A percentile compares a stretch with the other conserved stretches of the same genome.
phyloP scores from a whole-genome alignment of 2,888 invertebrate species.

The Tenodera sinensis region DNA sequence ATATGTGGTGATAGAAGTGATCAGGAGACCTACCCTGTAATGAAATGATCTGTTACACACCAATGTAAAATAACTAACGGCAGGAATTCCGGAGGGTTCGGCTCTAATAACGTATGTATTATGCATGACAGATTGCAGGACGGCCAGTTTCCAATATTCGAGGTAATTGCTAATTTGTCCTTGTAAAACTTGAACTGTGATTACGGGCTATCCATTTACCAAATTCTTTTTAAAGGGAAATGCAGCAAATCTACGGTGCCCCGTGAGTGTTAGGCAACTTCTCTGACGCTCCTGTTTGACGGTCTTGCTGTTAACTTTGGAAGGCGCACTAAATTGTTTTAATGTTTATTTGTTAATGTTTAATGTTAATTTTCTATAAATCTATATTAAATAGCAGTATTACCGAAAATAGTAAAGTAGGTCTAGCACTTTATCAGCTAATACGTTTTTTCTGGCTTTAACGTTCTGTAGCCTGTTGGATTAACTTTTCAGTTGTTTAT shows the following conservation, averaged over 20 bases:
- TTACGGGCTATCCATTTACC: background rate
- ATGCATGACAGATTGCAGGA: background rate
- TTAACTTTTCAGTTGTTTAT: too few species aligned
- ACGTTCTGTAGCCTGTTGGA: too few species aligned
- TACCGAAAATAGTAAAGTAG: too few species aligned
- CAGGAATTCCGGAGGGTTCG: background rate
- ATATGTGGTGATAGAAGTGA: background rate
- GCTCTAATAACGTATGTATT: background rate
- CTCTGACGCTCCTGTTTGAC: background rate
- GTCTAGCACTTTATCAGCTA: too few species aligned
- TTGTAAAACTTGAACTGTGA: background rate
- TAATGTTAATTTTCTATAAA: too few species aligned
- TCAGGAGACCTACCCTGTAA: background rate
- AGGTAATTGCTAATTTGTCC: background rate
- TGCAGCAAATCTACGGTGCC: background rate
- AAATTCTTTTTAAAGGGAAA: background rate
- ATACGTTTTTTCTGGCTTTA: too few species aligned
- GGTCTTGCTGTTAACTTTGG: background rate
- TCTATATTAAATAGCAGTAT: too few species aligned
- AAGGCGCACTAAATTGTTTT: background rate
- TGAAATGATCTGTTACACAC: background rate
- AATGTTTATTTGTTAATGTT: too few species aligned
- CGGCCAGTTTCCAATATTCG: background rate
- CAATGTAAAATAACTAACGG: background rate
- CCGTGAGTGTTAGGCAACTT: background rate